Evolutionary conservation across 2,113 vertebrate genomes (phyloP), one percentile per base, ranked within the genome.

Genomic region (Indri indri): DNA sequence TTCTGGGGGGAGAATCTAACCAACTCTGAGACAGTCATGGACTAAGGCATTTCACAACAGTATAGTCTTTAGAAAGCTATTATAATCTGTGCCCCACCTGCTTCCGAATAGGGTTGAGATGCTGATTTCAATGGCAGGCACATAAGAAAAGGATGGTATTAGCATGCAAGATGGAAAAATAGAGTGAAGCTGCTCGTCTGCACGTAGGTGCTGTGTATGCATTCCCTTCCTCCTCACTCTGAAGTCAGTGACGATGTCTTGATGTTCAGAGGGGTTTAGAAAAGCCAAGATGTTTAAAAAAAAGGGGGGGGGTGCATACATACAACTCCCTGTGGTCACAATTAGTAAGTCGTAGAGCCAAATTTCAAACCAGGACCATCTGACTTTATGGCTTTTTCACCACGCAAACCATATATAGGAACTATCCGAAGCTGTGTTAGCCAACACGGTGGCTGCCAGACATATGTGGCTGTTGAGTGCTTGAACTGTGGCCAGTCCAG

Each of bases 241-340:
- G 30, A 90, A 23, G 65, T 20, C 50, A 17, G n/a, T 10, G 70
- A 57, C n/a, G 83, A 27, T 25, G 80, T 40, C 12, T 54, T 61
- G 13, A 57, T 34, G 30, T 22, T 81, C n/a, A 9, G 13, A 42
- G 47, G 50, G n/a, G 0, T 14, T 82, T 57, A 42, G 6, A 52
- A 82, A 96, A 42, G 3, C 22, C 52, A 74, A 91, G 42, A 68
- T 40, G 90, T 76, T 27, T 40, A 65, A 79, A 89, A n/a, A 42
- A 37, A 88, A 8, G 8, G 20, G 7, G 10, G 22, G 22, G 57
- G 22, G 7, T 86, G 23, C 16, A 61, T 23, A 34, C 20, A 77
- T 4, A 50, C 4, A 71, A 80, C 12, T 83, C 50, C 12, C 34
- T 68, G 8, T 66, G 27, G 32, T 80, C 27, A 45, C 50, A 63